These are phyloP conservation scores for Saturnia pavonia DNA, from an alignment of 2,888 invertebrate species.

Conservation along the genomic window DNA sequence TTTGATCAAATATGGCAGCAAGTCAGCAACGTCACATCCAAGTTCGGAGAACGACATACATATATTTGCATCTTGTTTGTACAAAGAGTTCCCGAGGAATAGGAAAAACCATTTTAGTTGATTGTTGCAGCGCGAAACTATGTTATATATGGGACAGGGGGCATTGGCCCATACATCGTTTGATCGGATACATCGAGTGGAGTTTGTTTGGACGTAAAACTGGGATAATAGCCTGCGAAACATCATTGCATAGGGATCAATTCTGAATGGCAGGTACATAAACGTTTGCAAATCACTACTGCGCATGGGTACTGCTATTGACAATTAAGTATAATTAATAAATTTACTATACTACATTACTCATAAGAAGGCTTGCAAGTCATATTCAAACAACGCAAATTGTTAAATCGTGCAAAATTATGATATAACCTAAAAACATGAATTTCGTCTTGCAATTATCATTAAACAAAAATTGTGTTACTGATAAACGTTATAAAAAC, in stretches of 20 bases:
- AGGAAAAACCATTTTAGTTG: neutral
- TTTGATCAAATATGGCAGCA: neutral
- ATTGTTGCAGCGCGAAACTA: neutral
- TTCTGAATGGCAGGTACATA: neutral
- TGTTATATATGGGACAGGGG: slow-evolving; percentile 1
- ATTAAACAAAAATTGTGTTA: too few species aligned
- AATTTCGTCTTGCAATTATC: too few species aligned
- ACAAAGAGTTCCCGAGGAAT: neutral
- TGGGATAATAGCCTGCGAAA: slow-evolving; percentile 23
- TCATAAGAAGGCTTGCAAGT: too few species aligned
- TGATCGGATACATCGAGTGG: slow-evolving; percentile 31
- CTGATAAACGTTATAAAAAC: too few species aligned
- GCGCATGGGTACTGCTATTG: neutral
- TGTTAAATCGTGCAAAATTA: too few species aligned
- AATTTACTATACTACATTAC: neutral
- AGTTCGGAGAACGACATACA: neutral
- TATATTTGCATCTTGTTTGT: neutral
- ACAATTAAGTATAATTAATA: neutral
- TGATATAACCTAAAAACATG: too few species aligned
- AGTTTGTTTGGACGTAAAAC: slow-evolving; percentile 32
- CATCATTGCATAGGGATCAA: neutral
- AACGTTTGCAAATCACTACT: neutral
- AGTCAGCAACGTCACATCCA: neutral
- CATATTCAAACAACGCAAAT: too few species aligned
- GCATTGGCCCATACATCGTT: neutral